Evolutionary conservation across 2,888 invertebrate species (phyloP), one percentile per base, ranked within the genome.

Genomic region (Dermolepida albohirtum): DNA sequence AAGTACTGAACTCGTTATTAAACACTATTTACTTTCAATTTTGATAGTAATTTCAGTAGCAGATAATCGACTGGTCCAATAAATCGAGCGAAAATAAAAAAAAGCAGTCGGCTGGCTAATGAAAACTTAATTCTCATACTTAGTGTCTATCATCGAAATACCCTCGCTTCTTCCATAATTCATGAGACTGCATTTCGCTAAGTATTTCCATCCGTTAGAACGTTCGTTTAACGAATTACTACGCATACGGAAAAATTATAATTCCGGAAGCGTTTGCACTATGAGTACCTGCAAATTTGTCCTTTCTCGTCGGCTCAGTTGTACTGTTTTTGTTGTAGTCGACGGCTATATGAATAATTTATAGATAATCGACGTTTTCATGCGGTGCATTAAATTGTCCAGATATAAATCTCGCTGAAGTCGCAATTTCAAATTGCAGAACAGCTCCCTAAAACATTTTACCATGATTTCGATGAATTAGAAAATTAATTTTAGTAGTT

Each of bases 381-480:
- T 64, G 51, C 64, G 51, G 22, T 27, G 50, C 64, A 64, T 64
- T 64, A 64, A 64, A 64, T 64, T 51, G 64, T 34, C 16, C 54
- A 54, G 43, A 64, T 64, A 64, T 43, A 40, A 64, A 51, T 52
- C 52, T 52, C 64, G 47, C 44, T 10, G 10, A 62, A 22, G 62
- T 62, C 29, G 47, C 29, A 62, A 62, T 62, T 62, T 49, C 29
- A 62, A 62, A 62, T 62, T 62, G 16, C 47, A n/a, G 22, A n/a
- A n/a, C n/a, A n/a, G n/a, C n/a, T n/a, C n/a, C n/a, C n/a, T n/a
- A n/a, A n/a, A n/a, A n/a, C n/a, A n/a, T n/a, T n/a, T n/a, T n/a
- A n/a, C n/a, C n/a, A n/a, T n/a, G n/a, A n/a, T n/a, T n/a, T n/a
- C n/a, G n/a, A n/a, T n/a, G n/a, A n/a, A n/a, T n/a, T n/a, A n/a